Conservation (phyloP, 2,888 invertebrate genomes). For the Hypena proboscidalis region DNA sequence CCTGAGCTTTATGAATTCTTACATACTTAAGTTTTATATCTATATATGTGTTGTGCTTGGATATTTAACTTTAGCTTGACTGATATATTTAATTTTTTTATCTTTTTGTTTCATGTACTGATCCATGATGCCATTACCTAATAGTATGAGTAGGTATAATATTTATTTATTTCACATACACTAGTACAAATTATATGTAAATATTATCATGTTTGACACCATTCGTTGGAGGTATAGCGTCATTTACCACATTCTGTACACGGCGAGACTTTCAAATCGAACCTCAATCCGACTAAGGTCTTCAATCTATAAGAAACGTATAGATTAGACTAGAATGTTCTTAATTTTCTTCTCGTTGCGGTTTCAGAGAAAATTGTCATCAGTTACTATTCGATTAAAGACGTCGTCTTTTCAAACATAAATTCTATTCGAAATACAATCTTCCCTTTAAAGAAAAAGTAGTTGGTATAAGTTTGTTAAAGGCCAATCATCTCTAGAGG, state of each 20-base stretch:
- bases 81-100: slow-evolving; percentile 51
- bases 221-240: slow-evolving; percentile 21
- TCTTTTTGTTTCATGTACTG: slow-evolving; percentile 82
- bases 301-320: slow-evolving; percentile 40
- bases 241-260: slow-evolving; percentile 43
- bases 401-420: too few species aligned
- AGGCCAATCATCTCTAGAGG: slow-evolving; percentile 23
- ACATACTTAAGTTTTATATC: slow-evolving; percentile 18
- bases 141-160: slow-evolving; percentile 79
- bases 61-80: slow-evolving; percentile 38
- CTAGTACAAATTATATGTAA: slow-evolving; percentile 17
- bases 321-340: slow-evolving; percentile 50
- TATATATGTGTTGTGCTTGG: slow-evolving; percentile 29
- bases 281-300: slow-evolving; percentile 14
- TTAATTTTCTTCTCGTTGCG: too few species aligned
- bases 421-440: too few species aligned
- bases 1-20: slow-evolving; percentile 26
- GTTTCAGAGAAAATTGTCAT: too few species aligned
- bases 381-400: slow-evolving; percentile 12
- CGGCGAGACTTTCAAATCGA: slow-evolving; percentile 41
- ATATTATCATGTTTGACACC: slow-evolving; percentile 9
- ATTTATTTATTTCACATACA: slow-evolving; percentile 40
- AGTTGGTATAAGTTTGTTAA: slow-evolving; percentile 20
- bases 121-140: slow-evolving; percentile 67
- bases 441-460: slow-evolving; percentile 25